A percentile compares a stretch with the other conserved stretches of the same genome.
These are phyloP conservation scores for Columba guinea DNA, from an alignment of 2,797 vertebrate genomes.

Conservation along the genomic window DNA sequence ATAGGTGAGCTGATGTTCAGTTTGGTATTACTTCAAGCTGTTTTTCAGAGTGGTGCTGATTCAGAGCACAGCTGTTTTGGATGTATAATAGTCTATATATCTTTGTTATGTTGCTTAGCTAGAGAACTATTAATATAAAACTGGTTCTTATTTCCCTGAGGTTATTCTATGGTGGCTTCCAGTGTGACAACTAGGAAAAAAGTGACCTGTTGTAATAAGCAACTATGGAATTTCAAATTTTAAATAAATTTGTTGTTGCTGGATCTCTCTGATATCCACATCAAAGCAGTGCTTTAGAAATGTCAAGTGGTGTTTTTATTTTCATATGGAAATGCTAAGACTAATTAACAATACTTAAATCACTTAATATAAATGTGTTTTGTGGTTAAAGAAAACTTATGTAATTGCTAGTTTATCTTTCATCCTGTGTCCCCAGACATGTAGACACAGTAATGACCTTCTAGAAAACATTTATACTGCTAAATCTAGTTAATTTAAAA, in stretches of 20 bases:
- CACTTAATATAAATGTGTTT: conserved; percentile 18
- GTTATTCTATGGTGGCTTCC: background rate
- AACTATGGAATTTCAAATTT: background rate
- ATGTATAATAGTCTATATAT: background rate
- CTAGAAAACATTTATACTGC: conserved; percentile 21
- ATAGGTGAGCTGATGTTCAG: background rate
- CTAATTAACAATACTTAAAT: conserved; percentile 45
- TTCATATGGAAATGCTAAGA: background rate
- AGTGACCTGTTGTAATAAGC: background rate
- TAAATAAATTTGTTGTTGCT: background rate
- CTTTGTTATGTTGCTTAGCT: background rate
- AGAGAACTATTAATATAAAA: background rate
- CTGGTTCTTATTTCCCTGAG: background rate
- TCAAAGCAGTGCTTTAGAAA: background rate
- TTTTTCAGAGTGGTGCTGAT: background rate
- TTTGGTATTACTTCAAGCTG: background rate
- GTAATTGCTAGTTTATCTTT: conserved; percentile 41
- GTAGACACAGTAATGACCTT: conserved; percentile 19
- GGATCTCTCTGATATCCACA: background rate
- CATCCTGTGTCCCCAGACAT: conserved; percentile 16
- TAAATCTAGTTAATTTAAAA: conserved; percentile 57
- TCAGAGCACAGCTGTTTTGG: background rate
- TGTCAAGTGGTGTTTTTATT: conserved; percentile 8
- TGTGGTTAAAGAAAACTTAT: conserved; percentile 55
- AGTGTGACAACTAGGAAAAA: background rate